These are phyloP conservation scores for Liasis olivaceus DNA, from an alignment of 2,797 vertebrate genomes.

Conservation along the genomic window DNA sequence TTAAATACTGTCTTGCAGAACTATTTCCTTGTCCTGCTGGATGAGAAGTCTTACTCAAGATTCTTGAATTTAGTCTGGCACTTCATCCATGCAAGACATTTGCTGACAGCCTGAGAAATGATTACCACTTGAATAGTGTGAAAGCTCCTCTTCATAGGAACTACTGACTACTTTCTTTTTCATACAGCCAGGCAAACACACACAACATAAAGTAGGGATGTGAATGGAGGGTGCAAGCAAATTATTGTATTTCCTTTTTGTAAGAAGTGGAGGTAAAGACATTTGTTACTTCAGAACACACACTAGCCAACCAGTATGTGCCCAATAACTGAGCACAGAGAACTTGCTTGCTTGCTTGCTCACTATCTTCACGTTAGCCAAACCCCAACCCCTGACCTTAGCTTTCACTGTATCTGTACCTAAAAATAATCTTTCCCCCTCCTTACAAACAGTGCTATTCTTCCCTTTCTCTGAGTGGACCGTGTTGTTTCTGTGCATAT, in stretches of 20 bases:
- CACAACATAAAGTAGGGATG: neutral
- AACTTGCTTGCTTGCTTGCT: too few relatives aligned
- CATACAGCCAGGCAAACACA: neutral
- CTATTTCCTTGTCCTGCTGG: neutral
- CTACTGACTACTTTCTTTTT: neutral
- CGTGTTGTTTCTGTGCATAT: too few relatives aligned
- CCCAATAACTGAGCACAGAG: neutral
- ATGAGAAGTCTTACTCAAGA: neutral
- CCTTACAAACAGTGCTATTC: too few relatives aligned
- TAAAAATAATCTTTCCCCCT: too few relatives aligned
- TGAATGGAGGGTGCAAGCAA: neutral
- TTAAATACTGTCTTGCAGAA: neutral
- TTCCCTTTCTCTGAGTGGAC: too few relatives aligned
- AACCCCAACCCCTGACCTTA: neutral
- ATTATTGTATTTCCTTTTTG: neutral
- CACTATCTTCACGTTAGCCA: neutral
- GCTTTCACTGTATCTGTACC: too few relatives aligned
- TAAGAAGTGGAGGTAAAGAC: neutral
- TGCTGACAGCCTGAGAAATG: neutral
- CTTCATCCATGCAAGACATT: neutral
- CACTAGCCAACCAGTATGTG: neutral
- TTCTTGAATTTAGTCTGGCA: neutral
- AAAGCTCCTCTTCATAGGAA: neutral
- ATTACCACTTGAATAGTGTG: neutral
- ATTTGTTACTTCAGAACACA: neutral